phyloP scores from a whole-genome alignment of 2,797 vertebrate species.

The Psittacula derbiana region DNA sequence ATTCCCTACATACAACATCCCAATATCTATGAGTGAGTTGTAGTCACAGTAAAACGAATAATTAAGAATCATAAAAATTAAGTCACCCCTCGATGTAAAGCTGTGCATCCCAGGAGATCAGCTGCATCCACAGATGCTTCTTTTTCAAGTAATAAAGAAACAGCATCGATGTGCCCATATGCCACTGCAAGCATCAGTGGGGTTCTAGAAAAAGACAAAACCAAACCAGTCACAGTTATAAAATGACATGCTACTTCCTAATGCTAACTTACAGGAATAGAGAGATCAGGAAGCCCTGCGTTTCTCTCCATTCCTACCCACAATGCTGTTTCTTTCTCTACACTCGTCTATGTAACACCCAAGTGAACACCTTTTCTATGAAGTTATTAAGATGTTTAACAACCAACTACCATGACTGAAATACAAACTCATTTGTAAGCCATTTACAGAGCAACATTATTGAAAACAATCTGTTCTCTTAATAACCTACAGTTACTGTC shows the following conservation, averaged over 20 bases:
- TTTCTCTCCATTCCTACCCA: not conserved
- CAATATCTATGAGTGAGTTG: not conserved
- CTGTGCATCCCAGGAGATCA: constrained; percentile 88
- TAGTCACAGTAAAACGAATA: not conserved
- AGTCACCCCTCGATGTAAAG: constrained; percentile 92
- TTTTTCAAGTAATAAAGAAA: constrained; percentile 93
- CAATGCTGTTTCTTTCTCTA: not conserved
- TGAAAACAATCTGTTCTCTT: not conserved
- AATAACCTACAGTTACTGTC: not conserved
- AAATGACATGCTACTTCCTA: not conserved
- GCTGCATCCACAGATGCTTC: constrained; percentile 88
- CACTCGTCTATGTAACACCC: not conserved
- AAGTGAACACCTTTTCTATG: not conserved
- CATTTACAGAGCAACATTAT: not conserved
- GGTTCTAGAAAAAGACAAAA: constrained; percentile 78
- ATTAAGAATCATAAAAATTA: not conserved
- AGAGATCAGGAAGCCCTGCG: not conserved
- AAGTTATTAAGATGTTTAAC: not conserved
- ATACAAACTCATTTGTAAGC: not conserved
- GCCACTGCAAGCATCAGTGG: constrained; percentile 95
- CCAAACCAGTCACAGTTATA: not conserved
- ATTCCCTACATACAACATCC: not conserved
- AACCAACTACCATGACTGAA: not conserved
- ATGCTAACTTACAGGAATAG: not conserved
- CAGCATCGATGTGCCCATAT: constrained; percentile 91